Evolutionary conservation across 2,888 invertebrate species (phyloP).

Genomic region (Ennomos erosarius): DNA sequence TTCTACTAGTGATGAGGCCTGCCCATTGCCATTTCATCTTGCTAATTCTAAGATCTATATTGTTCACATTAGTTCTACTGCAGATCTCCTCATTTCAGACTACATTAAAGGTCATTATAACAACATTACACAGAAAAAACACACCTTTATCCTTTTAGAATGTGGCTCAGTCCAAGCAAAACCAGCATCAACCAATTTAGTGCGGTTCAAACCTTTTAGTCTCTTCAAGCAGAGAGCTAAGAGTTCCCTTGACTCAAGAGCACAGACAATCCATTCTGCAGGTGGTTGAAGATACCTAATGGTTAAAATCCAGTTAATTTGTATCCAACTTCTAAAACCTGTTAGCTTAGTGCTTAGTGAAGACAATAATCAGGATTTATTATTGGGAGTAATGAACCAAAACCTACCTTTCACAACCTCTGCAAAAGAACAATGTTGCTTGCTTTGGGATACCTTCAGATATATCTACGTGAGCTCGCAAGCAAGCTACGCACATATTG

Average conservation of each 20-base stretch:
- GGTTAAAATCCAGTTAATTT: too few relatives aligned
- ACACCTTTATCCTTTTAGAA: slow-evolving; percentile 97
- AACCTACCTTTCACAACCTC: slow-evolving; percentile 94
- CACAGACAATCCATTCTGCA: slow-evolving; percentile 92
- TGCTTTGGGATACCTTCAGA: slow-evolving; percentile 98
- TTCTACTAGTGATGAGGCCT: too few relatives aligned
- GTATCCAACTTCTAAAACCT: too few relatives aligned
- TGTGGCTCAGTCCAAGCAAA: slow-evolving; percentile 99
- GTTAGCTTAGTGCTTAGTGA: too few relatives aligned
- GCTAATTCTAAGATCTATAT: too few relatives aligned
- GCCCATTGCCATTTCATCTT: too few relatives aligned
- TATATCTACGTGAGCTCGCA: slow-evolving; percentile 96
- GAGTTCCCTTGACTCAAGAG: slow-evolving; percentile 96
- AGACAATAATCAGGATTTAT: too few relatives aligned
- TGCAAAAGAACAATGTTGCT: slow-evolving; percentile 94
- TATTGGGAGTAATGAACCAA: too few relatives aligned
- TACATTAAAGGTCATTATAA: neutral
- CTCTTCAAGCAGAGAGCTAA: slow-evolving; percentile 96
- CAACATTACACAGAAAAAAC: too few relatives aligned
- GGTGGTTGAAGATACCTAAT: slow-evolving; percentile 95
- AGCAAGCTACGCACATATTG: slow-evolving; percentile 98
- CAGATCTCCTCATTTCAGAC: too few relatives aligned
- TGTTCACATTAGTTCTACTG: too few relatives aligned
- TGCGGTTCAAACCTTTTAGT: slow-evolving; percentile 94
- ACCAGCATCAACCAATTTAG: slow-evolving; percentile 97